phyloP scores from a whole-genome alignment of 2,113 vertebrate genomes.

The Pycnonotus jocosus region DNA sequence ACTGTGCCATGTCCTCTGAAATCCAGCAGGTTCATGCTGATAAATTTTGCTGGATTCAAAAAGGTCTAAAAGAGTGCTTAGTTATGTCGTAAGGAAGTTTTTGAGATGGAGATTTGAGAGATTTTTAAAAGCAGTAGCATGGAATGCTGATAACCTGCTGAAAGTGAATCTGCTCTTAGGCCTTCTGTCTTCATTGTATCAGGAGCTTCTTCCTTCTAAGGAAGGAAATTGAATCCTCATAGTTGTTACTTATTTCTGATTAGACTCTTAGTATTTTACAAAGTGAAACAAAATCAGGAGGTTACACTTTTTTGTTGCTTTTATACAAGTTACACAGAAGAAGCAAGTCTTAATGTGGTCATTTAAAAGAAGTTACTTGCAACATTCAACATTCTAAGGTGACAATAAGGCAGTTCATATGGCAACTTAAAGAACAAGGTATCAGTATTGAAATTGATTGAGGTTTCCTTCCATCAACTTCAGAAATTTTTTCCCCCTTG shows the following conservation, averaged over 20 bases:
- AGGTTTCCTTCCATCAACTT: background rate
- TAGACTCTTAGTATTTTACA: background rate
- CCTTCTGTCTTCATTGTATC: background rate
- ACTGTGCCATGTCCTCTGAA: background rate
- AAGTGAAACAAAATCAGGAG: background rate
- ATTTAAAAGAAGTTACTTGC: background rate
- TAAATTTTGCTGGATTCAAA: background rate
- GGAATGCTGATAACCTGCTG: background rate
- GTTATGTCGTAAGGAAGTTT: background rate
- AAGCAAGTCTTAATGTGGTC: background rate
- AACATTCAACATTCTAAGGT: accelerated
- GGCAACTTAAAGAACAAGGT: background rate
- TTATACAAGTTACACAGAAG: background rate
- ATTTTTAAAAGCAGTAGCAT: background rate
- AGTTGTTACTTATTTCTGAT: background rate
- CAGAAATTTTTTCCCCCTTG: background rate
- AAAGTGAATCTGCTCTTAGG: background rate
- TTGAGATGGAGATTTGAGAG: background rate
- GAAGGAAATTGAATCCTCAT: background rate
- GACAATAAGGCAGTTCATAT: background rate
- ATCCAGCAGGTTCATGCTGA: background rate
- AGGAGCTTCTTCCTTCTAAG: background rate
- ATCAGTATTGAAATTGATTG: background rate
- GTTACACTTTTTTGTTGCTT: background rate
- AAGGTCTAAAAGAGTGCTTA: background rate